Evolutionary conservation across 2,113 vertebrate species (phyloP).

Genomic region (Ancistrus triradiatus): DNA sequence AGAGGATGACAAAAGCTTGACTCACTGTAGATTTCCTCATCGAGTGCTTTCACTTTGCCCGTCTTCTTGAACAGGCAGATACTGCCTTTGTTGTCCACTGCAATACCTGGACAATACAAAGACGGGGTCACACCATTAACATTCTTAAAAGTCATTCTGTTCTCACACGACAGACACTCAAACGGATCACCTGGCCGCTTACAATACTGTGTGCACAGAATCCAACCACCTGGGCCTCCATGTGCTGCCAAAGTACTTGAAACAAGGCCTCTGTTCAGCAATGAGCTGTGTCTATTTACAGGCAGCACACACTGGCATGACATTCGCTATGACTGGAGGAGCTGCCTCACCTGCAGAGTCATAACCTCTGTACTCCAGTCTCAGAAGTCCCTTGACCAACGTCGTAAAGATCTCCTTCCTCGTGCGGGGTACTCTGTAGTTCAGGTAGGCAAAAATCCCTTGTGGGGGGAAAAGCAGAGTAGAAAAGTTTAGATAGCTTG

Average conservation of each 20-base stretch:
- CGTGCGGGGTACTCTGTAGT: conserved; percentile 87
- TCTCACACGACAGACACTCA: neutral
- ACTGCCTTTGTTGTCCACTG: conserved; percentile 75
- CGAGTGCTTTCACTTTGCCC: conserved; percentile 90
- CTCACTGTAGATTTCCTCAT: conserved; percentile 90
- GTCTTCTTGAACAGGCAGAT: conserved; percentile 88
- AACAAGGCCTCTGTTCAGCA: conserved; percentile 24
- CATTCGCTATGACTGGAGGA: conserved; percentile 27
- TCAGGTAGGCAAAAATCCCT: conserved; percentile 98
- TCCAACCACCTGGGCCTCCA: conserved; percentile 9
- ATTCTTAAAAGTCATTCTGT: neutral
- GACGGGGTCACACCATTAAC: neutral
- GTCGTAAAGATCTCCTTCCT: conserved; percentile 91
- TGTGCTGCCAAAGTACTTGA: conserved; percentile 23
- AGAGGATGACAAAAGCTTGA: conserved; percentile 40
- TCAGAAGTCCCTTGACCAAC: conserved; percentile 88
- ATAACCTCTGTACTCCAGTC: conserved; percentile 95
- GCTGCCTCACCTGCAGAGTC: conserved; percentile 87
- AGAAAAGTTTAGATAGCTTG: neutral
- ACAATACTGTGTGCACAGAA: neutral
- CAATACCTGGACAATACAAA: conserved; percentile 72
- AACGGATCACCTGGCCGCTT: neutral
- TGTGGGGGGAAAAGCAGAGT: conserved; percentile 9
- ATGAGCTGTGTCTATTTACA: conserved; percentile 22
- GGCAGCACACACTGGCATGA: conserved; percentile 8